A percentile compares a stretch with the other conserved stretches of the same genome.
phyloP scores from a whole-genome alignment of 2,888 invertebrate species.

The Oxytorus armatus region DNA sequence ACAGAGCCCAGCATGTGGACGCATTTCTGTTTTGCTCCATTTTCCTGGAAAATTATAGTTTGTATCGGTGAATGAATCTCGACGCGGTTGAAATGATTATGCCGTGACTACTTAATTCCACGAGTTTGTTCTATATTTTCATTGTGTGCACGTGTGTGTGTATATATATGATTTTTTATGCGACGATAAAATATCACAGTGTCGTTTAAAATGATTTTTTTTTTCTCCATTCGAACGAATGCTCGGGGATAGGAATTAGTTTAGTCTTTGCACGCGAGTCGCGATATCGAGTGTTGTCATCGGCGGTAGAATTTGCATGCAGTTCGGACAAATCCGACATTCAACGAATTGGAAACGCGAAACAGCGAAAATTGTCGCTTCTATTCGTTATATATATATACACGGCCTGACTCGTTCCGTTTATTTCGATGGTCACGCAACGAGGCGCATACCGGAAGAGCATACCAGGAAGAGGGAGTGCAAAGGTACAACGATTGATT shows the following conservation, averaged over 20 bases:
- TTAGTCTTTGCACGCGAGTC: no score
- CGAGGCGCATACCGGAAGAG: slow-evolving; percentile 10
- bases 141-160: background rate
- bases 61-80: slow-evolving; percentile 27
- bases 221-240: background rate
- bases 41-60: slow-evolving; percentile 1
- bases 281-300: background rate
- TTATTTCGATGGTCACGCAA: slow-evolving; percentile 42
- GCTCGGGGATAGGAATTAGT: background rate
- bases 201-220: slow-evolving; percentile 22
- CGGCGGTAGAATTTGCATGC: background rate
- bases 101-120: slow-evolving; percentile 47
- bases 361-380: background rate
- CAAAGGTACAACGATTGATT: slow-evolving; percentile 54
- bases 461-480: slow-evolving; percentile 9
- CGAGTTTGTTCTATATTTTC: slow-evolving; percentile 39
- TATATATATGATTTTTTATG: background rate
- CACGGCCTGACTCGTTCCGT: slow-evolving; percentile 50
- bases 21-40: background rate
- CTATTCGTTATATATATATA: background rate
- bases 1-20: slow-evolving; percentile 13
- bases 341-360: background rate
- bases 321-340: slow-evolving; percentile 9
- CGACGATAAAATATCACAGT: slow-evolving; percentile 8
- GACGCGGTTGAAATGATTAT: slow-evolving; percentile 9